Base-by-base conservation (phyloP, 2,888 invertebrate species). In the Clitarchus hookeri region DNA sequence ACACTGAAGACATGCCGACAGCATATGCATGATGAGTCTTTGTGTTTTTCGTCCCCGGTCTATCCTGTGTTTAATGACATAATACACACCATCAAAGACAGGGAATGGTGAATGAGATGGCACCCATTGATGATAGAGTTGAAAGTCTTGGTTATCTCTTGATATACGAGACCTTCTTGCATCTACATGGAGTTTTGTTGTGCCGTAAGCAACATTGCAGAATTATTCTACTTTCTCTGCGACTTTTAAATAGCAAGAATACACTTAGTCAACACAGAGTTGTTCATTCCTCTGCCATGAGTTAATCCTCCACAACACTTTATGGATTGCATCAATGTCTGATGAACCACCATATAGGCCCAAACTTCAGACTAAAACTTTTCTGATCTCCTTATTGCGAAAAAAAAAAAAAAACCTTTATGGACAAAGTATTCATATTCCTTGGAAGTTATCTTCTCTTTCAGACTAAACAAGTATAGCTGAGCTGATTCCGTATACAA, bases 401-500 rank as follows among this genome's bases (percentile, higher is more conserved):
- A 78, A 25, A 8, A 26, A 25, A 78, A 11, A 36, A 84, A 86
- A 25, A 13, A 48, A 25, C 83, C 54, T 44, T 84, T 78, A 53
- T 23, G 8, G 12, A 27, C 80, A 26, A 86, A 80, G 13, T 25
- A 2, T 12, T 86, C 12, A 53, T 84, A 85, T 65, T 87, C 84
- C 26, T 36, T 77, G 3, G 82, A 23, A 23, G 85, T 23, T 65
- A 86, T 84, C n/a, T 19, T 84, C 36, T 88, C 82, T 36, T 82
- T 65, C n/a, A 88, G 83, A 44, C 85, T 77, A 53, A 85, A 27
- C 88, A 86, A 77, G 83, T 86, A 88, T 36, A 89, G 26, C 44
- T 87, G 87, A 25, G 83, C 84, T 84, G 86, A 87, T 85, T 87
- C 88, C 11, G 87, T 86, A 85, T 89, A 88, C 25, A 65, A 84